phyloP scores from a whole-genome alignment of 2,797 vertebrate genomes.

The Balearica regulorum region DNA sequence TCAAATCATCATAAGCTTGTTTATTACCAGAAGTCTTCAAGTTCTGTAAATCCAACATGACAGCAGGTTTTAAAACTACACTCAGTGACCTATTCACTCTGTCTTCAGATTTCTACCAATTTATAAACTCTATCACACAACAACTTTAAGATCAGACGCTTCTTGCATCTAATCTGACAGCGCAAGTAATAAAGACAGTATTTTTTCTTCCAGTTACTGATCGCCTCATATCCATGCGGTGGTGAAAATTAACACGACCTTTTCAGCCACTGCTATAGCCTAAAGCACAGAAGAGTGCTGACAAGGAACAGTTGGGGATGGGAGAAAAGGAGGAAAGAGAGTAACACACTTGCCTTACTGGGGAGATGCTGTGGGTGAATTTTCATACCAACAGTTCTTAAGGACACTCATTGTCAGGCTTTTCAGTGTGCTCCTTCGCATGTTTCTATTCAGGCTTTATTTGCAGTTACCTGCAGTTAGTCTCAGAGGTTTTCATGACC shows the following conservation, averaged over 20 bases:
- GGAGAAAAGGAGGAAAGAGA: neutral
- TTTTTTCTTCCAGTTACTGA: neutral
- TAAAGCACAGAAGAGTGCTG: neutral
- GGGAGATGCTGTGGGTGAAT: neutral
- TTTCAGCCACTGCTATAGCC: slow-evolving; percentile 6
- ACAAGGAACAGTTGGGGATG: neutral
- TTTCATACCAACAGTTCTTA: neutral
- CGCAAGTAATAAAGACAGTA: neutral
- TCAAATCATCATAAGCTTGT: neutral
- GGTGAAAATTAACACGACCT: slow-evolving; percentile 14
- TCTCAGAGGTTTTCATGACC: neutral
- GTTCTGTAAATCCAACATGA: slow-evolving; percentile 26
- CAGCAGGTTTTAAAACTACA: slow-evolving; percentile 34
- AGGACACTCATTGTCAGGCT: neutral
- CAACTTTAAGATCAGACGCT: neutral
- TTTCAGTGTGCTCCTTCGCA: neutral
- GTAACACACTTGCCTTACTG: neutral
- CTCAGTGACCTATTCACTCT: slow-evolving; percentile 6
- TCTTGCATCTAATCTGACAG: slow-evolving; percentile 16
- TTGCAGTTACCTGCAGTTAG: neutral
- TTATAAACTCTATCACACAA: neutral
- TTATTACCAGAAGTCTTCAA: slow-evolving; percentile 11
- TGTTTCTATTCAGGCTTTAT: neutral
- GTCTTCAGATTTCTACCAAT: neutral
- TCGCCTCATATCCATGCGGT: neutral